Base-by-base conservation (phyloP, 2,797 vertebrate species). In the Acrossocheilus fasciatus region DNA sequence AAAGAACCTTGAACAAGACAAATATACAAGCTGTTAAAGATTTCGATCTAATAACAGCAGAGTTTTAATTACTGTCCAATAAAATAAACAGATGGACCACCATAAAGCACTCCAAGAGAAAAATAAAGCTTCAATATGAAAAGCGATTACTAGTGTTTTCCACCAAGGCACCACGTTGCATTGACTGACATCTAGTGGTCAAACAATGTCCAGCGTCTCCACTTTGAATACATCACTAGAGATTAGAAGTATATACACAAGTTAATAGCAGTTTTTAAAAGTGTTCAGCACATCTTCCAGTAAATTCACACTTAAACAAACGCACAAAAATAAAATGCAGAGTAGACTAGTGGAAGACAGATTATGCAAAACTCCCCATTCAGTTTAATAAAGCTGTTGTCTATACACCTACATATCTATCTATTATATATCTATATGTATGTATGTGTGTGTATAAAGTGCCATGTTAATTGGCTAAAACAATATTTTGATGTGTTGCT, bases 171-270 rank as follows among this genome's bases (percentile, higher is more conserved):
- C 68, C 36, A 26, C 1, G n/a, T 39, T 83, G 87, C 64, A 81
- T 23, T 69, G 80, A 78, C 76, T 87, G 89, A 86, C 89, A 86
- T 82, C 89, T 90, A 87, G 88, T 87, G 89, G 88, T 82, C 57
- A 78, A 36, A 54, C 1, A 10, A 2, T 50, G 14, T 54, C 20
- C 39, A 23, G 45, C 11, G 23, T 69, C 9, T 54, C 36, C 9
- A 7, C 10, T 57, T 34, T n/a, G 41, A 82, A 70, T 34, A 14
- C 59, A 50, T 50, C 62, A 36, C 2, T 12, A 69, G 5, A 52
- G 1, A 1, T 54, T 3, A 43, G 10, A 43, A 59, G 23, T 18
- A 8, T 26, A 20, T 34, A 12, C 12, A 45, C 12, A 45, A 20
- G 52, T 59, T 15, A 43, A 10, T 18, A 43, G 23, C 41, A 45